Evolutionary conservation across 2,888 invertebrate species (phyloP).

Genomic region (Philopedon plagiatum): DNA sequence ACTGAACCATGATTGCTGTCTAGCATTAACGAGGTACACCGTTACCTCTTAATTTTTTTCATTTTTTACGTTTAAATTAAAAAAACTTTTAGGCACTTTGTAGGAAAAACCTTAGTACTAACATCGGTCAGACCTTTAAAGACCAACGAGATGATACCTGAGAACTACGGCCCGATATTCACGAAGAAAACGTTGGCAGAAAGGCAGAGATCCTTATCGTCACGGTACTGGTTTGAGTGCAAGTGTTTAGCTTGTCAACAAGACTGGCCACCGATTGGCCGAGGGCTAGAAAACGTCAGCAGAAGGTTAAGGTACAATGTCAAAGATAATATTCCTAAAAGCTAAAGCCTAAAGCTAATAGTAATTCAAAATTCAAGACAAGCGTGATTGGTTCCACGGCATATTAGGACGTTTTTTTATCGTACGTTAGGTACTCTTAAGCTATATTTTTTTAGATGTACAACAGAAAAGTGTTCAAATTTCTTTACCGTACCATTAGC

Average conservation of each 20-base stretch:
- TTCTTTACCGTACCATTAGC: conserved; percentile 69
- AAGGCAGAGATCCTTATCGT: conserved; percentile 76
- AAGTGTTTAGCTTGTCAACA: conserved; percentile 80
- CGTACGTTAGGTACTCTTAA: not conserved
- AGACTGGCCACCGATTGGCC: conserved; percentile 79
- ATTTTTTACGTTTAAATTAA: not conserved
- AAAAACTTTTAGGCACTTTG: conserved; percentile 76
- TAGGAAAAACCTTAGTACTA: conserved; percentile 80
- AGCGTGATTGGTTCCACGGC: no score
- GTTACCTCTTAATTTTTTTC: not conserved
- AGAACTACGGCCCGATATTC: conserved; percentile 89
- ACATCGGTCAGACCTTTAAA: conserved; percentile 77
- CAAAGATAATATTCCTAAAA: not conserved
- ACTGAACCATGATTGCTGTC: conserved; percentile 89
- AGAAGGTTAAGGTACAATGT: conserved; percentile 66
- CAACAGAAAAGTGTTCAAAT: conserved; percentile 69
- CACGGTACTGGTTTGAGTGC: conserved; percentile 86
- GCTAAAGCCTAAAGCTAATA: no score
- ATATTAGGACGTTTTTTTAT: no score
- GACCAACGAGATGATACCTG: conserved; percentile 79
- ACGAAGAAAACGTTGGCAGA: conserved; percentile 72
- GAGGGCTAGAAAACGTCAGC: conserved; percentile 71
- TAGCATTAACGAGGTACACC: conserved; percentile 79
- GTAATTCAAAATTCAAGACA: no score
- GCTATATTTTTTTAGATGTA: conserved; percentile 68